Percentiles rank a stretch among this genome's conserved stretches.
These are phyloP conservation scores for Jaculus jaculus DNA, from an alignment of 2,113 vertebrate species.

Conservation along the genomic window DNA sequence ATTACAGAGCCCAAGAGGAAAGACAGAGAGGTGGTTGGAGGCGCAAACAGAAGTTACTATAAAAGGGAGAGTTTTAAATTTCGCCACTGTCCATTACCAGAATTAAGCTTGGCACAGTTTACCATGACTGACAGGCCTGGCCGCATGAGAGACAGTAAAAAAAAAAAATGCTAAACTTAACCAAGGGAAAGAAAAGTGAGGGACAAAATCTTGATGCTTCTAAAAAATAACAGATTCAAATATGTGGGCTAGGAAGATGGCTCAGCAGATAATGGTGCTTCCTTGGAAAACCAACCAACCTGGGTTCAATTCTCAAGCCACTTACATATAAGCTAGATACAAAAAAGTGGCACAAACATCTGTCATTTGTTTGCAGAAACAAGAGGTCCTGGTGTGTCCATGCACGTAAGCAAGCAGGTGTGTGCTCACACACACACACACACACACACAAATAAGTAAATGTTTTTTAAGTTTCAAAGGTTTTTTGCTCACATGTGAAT, in stretches of 20 bases:
- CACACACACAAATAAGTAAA: too few relatives aligned
- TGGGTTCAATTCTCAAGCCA: too few relatives aligned
- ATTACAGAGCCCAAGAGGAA: conserved; percentile 39
- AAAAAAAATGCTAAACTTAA: background rate
- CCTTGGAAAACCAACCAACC: too few relatives aligned
- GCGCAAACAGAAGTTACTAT: background rate
- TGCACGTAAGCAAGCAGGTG: too few relatives aligned
- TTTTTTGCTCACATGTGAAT: background rate
- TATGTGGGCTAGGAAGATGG: too few relatives aligned
- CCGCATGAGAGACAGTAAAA: background rate
- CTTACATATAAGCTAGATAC: too few relatives aligned
- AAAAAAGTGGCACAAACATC: too few relatives aligned
- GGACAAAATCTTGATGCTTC: background rate
- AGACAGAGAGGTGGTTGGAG: background rate
- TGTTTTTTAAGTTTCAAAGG: background rate
- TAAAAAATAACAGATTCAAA: background rate
- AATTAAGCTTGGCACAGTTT: background rate
- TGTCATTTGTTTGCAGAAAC: too few relatives aligned
- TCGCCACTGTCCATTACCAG: background rate
- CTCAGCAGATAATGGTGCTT: too few relatives aligned
- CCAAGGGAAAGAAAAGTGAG: background rate
- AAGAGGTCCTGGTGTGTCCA: too few relatives aligned
- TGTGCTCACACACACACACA: too few relatives aligned
- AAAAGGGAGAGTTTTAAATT: conserved; percentile 19
- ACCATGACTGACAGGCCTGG: background rate